phyloP scores from a whole-genome alignment of 1,140 invertebrate species.

The Drosophila sproati region DNA sequence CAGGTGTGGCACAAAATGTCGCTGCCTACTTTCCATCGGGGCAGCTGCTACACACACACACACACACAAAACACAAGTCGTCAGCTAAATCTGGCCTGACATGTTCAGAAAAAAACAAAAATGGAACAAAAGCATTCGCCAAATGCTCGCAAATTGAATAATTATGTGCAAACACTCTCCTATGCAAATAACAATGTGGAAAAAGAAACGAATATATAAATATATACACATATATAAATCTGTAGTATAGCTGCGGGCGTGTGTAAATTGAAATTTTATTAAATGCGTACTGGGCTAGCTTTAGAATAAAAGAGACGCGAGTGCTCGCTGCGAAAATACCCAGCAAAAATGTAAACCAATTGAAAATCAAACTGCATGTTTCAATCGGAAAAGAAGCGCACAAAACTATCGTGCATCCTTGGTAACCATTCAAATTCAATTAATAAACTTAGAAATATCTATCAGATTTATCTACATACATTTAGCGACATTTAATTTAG shows the following conservation, averaged over 20 bases:
- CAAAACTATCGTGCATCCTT: too few species aligned
- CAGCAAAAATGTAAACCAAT: neutral
- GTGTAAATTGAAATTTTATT: constrained; percentile 56
- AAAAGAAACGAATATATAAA: constrained; percentile 10
- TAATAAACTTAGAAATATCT: too few species aligned
- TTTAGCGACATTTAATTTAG: too few species aligned
- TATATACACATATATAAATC: constrained; percentile 4
- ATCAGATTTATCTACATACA: too few species aligned
- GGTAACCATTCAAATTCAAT: too few species aligned
- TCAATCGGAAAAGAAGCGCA: too few species aligned
- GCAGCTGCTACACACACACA: constrained; percentile 17
- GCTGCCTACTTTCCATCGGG: constrained; percentile 38
- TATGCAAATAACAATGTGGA: constrained; percentile 32
- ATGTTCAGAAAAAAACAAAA: constrained; percentile 20
- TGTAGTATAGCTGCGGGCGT: constrained; percentile 39
- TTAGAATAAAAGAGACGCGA: constrained; percentile 1
- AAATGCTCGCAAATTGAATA: constrained; percentile 68
- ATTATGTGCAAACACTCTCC: constrained; percentile 60
- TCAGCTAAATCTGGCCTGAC: constrained; percentile 50
- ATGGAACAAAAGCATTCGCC: constrained; percentile 50
- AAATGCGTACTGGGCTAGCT: constrained; percentile 30
- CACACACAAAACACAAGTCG: constrained; percentile 32
- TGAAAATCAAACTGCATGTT: too few species aligned
- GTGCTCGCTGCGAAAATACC: neutral
- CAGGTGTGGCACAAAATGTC: constrained; percentile 55